Evolutionary conservation across 2,888 invertebrate species (phyloP), one percentile per base, ranked within the genome.

Genomic region (Octonoba sinensis): DNA sequence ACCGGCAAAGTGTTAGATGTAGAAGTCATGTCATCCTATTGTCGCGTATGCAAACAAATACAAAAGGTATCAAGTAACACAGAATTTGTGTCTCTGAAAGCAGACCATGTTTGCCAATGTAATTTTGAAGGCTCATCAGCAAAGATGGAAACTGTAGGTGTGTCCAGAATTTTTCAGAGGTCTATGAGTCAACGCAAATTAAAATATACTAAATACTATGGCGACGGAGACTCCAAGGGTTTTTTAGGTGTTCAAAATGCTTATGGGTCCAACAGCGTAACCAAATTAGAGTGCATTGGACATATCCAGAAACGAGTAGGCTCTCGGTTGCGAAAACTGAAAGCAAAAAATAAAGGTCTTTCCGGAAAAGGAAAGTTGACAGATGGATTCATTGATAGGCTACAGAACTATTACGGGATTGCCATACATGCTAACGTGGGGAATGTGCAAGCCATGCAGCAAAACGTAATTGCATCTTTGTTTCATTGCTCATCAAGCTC

Each of bases 171-270:
- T n/a, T n/a, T 74, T 46, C 22, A 74, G 47, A 65, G 74, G 47
- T 74, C 74, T 0, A 24, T 8, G 18, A 12, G 16, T 12, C 0
- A 0, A 11, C 44, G 66, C 1, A 44, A 20, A 18, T 18, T 74
- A 2, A 15, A 36, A 13, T 74, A 74, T 20, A 22, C 20, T 4
- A 27, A 56, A 11, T 74, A 65, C 22, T 74, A 65, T 56, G 74
- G 57, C 24, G 66, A 74, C 22, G 66, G 74, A 0, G 74, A 74
- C n/a, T 74, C 65, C 3, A 74, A 74, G 46, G 74, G n/a, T 1
- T 74, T 20, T 57, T 12, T 27, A n/a, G 4, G 24, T n/a, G 74
- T 74, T 0, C 20, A 66, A 66, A 20, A 65, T 22, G 22, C 47
- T 47, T 74, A 65, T 57, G 57, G 57, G 1, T 15, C 22, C 44